These are phyloP conservation scores for Allolobophora icterica DNA, from an alignment of 2,888 invertebrate species.

Conservation along the genomic window DNA sequence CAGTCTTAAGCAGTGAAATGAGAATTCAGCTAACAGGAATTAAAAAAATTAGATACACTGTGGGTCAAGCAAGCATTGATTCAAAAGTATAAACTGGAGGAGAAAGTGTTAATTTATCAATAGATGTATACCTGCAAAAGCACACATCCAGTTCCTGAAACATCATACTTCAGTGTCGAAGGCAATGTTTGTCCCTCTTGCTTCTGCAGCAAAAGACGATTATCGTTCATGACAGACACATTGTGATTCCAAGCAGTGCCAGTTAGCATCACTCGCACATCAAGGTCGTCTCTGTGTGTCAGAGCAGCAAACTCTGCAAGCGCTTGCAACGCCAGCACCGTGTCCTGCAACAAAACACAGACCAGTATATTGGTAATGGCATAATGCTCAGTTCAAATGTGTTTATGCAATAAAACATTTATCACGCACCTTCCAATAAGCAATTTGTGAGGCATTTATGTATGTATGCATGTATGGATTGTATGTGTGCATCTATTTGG, in stretches of 20 bases:
- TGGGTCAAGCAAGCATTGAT: too few relatives aligned
- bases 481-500: background rate
- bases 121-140: constrained; percentile 55
- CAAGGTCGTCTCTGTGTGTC: constrained; percentile 45
- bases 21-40: too few relatives aligned
- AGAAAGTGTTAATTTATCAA: background rate
- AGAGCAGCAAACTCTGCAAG: constrained; percentile 56
- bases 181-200: constrained; percentile 45
- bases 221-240: constrained; percentile 46
- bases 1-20: too few relatives aligned
- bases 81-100: background rate
- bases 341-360: constrained; percentile 57
- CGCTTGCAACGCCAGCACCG: constrained; percentile 65
- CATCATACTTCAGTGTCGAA: constrained; percentile 46
- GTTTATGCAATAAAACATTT: too few relatives aligned
- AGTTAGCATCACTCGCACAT: constrained; percentile 30
- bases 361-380: background rate
- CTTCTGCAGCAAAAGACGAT: constrained; percentile 51
- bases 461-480: too few relatives aligned
- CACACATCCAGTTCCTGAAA: constrained; percentile 56
- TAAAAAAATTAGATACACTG: too few relatives aligned
- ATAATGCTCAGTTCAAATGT: background rate
- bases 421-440: too few relatives aligned
- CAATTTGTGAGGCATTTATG: too few relatives aligned
- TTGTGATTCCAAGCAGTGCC: constrained; percentile 41